Percentiles rank a stretch among this genome's conserved stretches.
Evolutionary conservation across 1,140 invertebrate genomes (phyloP).

Genomic region (Panulirus ornatus): DNA sequence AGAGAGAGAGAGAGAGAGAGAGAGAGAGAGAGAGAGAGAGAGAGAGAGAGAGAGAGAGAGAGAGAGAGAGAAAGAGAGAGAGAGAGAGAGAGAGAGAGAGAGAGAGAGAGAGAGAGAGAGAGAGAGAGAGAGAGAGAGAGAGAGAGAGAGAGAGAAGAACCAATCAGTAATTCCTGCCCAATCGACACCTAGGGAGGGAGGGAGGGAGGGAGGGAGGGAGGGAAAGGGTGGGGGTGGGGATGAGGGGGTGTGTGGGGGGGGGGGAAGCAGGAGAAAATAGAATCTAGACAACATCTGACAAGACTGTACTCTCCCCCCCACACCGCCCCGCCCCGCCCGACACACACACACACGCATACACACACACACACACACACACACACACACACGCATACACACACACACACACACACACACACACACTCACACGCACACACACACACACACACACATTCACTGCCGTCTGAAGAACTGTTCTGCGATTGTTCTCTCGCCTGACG

Average conservation of each 20-base stretch:
- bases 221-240: no score
- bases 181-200: neutral
- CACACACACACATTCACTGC: no score
- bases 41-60: constrained; percentile 7
- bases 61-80: constrained; percentile 7
- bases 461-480: no score
- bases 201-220: constrained; percentile 4
- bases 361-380: no score
- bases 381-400: no score
- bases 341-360: no score
- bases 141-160: constrained; percentile 7
- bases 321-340: no score
- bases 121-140: constrained; percentile 7
- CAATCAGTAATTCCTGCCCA: neutral
- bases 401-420: no score
- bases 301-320: neutral
- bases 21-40: constrained; percentile 7
- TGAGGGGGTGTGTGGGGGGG: no score
- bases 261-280: constrained; percentile 6
- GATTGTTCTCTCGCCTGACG: no score
- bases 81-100: neutral
- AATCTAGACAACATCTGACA: neutral
- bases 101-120: neutral
- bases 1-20: neutral
- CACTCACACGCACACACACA: no score